These are phyloP conservation scores for Anarrhichthys ocellatus DNA, from an alignment of 2,113 vertebrate genomes.

Conservation along the genomic window DNA sequence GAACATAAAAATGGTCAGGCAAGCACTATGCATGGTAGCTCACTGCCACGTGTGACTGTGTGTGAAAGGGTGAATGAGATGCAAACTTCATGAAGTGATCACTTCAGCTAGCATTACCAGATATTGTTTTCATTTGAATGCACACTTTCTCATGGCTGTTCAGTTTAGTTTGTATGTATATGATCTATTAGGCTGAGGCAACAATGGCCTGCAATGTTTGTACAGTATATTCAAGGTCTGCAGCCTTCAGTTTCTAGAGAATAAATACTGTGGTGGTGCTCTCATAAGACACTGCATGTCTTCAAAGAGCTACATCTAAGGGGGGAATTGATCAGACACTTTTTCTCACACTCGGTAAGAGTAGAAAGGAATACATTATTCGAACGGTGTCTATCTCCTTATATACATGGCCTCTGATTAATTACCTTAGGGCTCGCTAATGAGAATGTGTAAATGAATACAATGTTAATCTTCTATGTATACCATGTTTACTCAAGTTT, in stretches of 20 bases:
- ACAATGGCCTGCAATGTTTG: slow-evolving; percentile 56
- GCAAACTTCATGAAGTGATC: neutral
- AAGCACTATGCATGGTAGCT: neutral
- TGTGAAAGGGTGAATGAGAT: neutral
- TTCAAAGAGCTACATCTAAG: slow-evolving; percentile 79
- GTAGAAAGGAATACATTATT: slow-evolving; percentile 77
- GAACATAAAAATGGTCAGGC: neutral
- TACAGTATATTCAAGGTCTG: slow-evolving; percentile 60
- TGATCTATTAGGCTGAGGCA: slow-evolving; percentile 46
- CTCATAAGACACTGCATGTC: slow-evolving; percentile 67
- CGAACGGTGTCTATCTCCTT: slow-evolving; percentile 69
- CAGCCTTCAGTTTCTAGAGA: slow-evolving; percentile 57
- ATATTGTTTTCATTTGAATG: neutral
- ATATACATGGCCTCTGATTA: slow-evolving; percentile 68
- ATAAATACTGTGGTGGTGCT: slow-evolving; percentile 63
- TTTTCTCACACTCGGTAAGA: slow-evolving; percentile 74
- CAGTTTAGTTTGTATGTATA: neutral
- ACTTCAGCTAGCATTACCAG: neutral
- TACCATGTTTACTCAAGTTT: slow-evolving; percentile 82
- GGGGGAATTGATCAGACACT: slow-evolving; percentile 80
- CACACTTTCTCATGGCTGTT: too few relatives aligned
- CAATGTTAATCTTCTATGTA: slow-evolving; percentile 76
- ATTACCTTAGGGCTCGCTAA: slow-evolving; percentile 81
- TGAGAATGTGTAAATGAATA: slow-evolving; percentile 82
- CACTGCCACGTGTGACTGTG: neutral